A percentile compares a stretch with the other conserved stretches of the same genome.
These are phyloP conservation scores for Telenomus remus DNA, from an alignment of 1,140 invertebrate genomes.

Conservation along the genomic window DNA sequence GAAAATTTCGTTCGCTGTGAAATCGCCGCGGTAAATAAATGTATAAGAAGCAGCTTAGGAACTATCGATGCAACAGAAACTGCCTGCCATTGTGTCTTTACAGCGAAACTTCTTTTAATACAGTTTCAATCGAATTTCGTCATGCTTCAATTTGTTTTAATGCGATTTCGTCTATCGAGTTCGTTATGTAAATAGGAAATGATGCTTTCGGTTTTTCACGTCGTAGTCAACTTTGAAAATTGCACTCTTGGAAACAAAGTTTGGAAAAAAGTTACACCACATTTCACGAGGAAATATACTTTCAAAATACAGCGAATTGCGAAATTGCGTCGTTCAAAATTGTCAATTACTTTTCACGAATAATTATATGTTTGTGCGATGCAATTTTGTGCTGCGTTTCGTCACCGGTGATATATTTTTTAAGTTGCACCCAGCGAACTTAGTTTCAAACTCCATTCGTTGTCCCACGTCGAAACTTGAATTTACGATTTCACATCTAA, in stretches of 20 bases:
- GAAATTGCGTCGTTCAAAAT: too few relatives aligned
- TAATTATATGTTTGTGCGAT: too few relatives aligned
- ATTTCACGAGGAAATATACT: too few relatives aligned
- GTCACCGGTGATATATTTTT: too few relatives aligned
- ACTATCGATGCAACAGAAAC: slow-evolving; percentile 30
- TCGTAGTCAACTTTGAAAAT: slow-evolving; percentile 17
- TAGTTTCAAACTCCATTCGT: slow-evolving; percentile 31
- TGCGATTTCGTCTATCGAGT: slow-evolving; percentile 20
- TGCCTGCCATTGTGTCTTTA: slow-evolving; percentile 26
- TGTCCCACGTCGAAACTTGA: slow-evolving; percentile 42
- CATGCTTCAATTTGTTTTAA: slow-evolving; percentile 40
- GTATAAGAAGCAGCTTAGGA: slow-evolving; percentile 25
- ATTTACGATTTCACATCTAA: slow-evolving; percentile 43
- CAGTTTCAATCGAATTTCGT: slow-evolving; percentile 40
- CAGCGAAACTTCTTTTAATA: slow-evolving; percentile 43
- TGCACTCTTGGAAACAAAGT: slow-evolving; percentile 2
- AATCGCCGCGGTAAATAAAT: slow-evolving; percentile 27
- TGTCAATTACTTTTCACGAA: too few relatives aligned
- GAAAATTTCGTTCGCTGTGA: too few relatives aligned
- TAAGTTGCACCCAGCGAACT: slow-evolving; percentile 6
- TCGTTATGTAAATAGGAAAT: slow-evolving; percentile 36
- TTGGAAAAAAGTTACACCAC: neutral
- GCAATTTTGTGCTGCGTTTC: too few relatives aligned
- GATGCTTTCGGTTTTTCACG: slow-evolving; percentile 27
- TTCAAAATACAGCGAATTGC: too few relatives aligned